Evolutionary conservation across 2,888 invertebrate genomes (phyloP), one percentile per base, ranked within the genome.

Genomic region (Tetragonula carbonaria): DNA sequence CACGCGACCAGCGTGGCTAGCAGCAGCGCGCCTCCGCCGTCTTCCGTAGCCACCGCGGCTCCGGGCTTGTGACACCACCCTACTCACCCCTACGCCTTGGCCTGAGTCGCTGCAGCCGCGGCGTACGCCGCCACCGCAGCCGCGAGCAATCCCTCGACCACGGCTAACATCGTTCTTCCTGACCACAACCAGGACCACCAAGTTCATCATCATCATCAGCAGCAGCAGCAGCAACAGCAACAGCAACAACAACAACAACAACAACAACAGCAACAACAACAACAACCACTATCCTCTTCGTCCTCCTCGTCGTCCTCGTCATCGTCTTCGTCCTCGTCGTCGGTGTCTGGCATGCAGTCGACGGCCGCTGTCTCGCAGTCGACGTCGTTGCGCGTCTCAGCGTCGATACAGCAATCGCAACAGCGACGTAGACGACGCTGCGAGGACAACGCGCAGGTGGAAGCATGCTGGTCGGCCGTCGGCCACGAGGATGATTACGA

Each of bases 11-110:
- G 92, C 84, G 93, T 93, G 0, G 87, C 93, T 23, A 91, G 91
- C 45, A 91, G 91, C 53, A 91, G 92, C 75, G 93, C 91, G 45
- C 92, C 91, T 1, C 92, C 93, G 38, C 92, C 97, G 96, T 94
- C 95, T 86, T 95, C 96, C 84, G 88, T 91, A 33, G 88, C 89
- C 1, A 86, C 85, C 65, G 95, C 96, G 86, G 97, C 97, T 93
- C 97, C 97, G 94, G 97, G 97, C 95, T 98, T 98, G 98, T 98
- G 98, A 98, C 98, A 98, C 95, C 94, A 94, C 93, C 94, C 94
- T 87, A 88, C 93, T 11, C 94, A 94, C 89, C 94, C 94, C 86
- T 98, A 98, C 94, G 98, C 98, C 91, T 95, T 98, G 95, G 97
- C 98, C 96, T 98, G 98, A 97, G 96, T 95, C 95, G 93, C 92